Base-by-base conservation (phyloP, 2,113 vertebrate species). In the Phasianus colchicus region DNA sequence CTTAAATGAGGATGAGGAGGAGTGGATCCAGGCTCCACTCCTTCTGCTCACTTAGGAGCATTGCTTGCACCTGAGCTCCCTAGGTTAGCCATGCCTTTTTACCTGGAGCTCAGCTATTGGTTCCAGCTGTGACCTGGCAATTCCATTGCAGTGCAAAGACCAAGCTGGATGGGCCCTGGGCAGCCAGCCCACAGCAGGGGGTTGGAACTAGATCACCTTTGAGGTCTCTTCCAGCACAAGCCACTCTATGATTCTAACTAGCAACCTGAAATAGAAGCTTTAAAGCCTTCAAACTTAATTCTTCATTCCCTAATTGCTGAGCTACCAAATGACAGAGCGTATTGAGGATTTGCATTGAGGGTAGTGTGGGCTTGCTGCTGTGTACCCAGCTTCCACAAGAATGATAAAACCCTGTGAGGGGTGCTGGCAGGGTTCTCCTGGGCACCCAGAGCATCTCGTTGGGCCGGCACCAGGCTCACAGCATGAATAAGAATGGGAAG, bases 401-500 rank as follows among this genome's bases (percentile, higher is more conserved):
- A 14, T 12, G 8, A 14, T 4, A 36, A 55, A 77, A 10, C 50
- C 38, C 54, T 54, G 6, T 11, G 47, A 57, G 55, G 13, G 30
- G 45, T 34, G 71, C 24, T 60, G 24, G 11, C 5, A 48, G 69
- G 2, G 20, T 54, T 12, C 34, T 76, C 34, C 70, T 17, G 11
- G 38, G 42, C n/a, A 22, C 8, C 16, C 34, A 64, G n/a, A 71
- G 42, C 45, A 66, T 12, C 27, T 74, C 21, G 1, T 24, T 8
- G 2, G 22, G 47, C 10, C 11, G 10, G 47, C 70, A 83, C 43
- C 83, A 40, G 48, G 8, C 55, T n/a, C 3, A 4, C 18, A 5
- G 29, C 45, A 66, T 13, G 38, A 75, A 75, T 3, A 71, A 64
- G 38, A 30, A n/a, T 0, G 0, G 3, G 40, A 65, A 73, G 22